Conservation (phyloP, 1,140 invertebrate genomes). For the Euglossa dilemma region DNA sequence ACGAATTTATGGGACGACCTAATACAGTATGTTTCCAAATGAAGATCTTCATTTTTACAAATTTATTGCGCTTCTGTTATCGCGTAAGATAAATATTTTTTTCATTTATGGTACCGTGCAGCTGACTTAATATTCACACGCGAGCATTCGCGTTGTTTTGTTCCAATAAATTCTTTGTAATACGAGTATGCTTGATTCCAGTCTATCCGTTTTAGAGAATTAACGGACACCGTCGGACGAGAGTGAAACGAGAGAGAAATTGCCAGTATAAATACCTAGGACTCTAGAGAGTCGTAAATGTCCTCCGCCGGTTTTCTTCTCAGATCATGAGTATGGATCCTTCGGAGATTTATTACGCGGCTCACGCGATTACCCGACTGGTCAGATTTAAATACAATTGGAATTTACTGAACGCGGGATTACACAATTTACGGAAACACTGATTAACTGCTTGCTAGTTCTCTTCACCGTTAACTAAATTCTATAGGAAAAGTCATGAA, state of each 20-base stretch:
- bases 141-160: not conserved
- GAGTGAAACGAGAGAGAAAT: not conserved
- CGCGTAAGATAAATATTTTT: slow-evolving; percentile 20
- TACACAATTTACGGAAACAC: not conserved
- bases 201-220: not conserved
- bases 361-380: not conserved
- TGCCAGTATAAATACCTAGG: slow-evolving; percentile 10
- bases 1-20: too few species aligned
- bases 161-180: not conserved
- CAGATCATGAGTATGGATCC: not conserved
- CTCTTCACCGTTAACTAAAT: not conserved
- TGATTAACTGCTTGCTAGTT: not conserved
- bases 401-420: not conserved
- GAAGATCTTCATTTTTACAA: not conserved
- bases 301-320: not conserved
- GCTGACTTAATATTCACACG: not conserved
- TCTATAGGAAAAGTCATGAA: not conserved
- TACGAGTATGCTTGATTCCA: not conserved
- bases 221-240: not conserved
- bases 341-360: not conserved
- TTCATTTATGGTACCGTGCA: slow-evolving; percentile 22
- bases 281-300: not conserved
- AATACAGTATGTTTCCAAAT: not conserved
- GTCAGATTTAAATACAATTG: not conserved
- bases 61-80: not conserved